phyloP scores from a whole-genome alignment of 2,888 invertebrate genomes.

The Tenthredo amoena region DNA sequence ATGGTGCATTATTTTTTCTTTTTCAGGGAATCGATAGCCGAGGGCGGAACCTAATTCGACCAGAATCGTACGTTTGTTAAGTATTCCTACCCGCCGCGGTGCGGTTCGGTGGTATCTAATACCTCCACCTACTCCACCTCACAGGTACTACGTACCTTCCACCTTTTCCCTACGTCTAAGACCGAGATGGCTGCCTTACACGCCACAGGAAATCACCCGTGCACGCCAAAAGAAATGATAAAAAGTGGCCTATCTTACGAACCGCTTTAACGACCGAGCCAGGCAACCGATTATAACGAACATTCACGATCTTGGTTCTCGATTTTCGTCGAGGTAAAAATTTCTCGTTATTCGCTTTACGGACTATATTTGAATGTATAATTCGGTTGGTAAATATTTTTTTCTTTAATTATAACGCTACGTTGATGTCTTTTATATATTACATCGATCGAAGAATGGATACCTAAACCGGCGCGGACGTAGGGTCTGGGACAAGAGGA shows the following conservation, averaged over 20 bases:
- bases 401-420: neutral
- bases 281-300: slow-evolving; percentile 38
- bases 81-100: neutral
- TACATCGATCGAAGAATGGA: neutral
- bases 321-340: neutral
- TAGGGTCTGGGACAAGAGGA: neutral
- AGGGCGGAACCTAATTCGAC: slow-evolving; percentile 3
- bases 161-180: slow-evolving; percentile 45
- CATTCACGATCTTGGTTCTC: neutral
- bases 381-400: neutral
- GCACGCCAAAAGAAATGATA: slow-evolving; percentile 20
- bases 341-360: neutral
- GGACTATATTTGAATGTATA: neutral
- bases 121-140: slow-evolving; percentile 1
- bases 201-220: slow-evolving; percentile 67
- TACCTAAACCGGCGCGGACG: neutral
- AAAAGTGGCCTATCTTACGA: slow-evolving; percentile 35
- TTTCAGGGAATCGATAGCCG: neutral
- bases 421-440: neutral
- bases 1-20: neutral
- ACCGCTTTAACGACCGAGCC: slow-evolving; percentile 14
- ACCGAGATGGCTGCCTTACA: slow-evolving; percentile 70
- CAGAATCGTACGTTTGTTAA: slow-evolving; percentile 2
- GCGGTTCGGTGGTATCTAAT: neutral
- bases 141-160: neutral